Conservation (phyloP, 2,797 vertebrate genomes). For the Coranthus polyacanthus region DNA sequence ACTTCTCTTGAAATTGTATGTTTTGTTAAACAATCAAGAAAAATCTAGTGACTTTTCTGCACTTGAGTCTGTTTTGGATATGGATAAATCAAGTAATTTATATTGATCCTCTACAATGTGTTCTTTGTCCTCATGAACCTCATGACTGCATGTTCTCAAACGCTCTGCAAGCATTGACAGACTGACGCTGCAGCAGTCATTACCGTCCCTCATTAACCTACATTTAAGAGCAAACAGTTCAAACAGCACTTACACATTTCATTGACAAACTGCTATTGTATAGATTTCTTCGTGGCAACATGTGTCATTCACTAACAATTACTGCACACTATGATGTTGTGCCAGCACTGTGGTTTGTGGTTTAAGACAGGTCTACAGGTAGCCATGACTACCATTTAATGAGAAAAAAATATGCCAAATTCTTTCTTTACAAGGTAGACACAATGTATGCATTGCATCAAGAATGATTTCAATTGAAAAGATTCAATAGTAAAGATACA, state of each 20-base stretch:
- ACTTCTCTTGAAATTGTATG: too few species aligned
- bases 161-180: slow-evolving; percentile 1
- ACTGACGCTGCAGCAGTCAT: slow-evolving; percentile 5
- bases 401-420: too few species aligned
- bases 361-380: not conserved
- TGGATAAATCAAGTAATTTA: too few species aligned
- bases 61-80: too few species aligned
- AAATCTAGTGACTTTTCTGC: not conserved
- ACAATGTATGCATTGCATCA: not conserved
- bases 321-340: not conserved
- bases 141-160: not conserved
- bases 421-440: not conserved
- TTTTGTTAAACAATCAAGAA: too few species aligned
- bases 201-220: slow-evolving; percentile 50
- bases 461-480: not conserved
- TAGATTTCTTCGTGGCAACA: not conserved
- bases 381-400: too few species aligned
- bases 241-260: slow-evolving; percentile 1
- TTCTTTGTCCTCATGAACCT: too few species aligned
- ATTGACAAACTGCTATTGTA: not conserved
- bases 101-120: too few species aligned
- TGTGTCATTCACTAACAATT: not conserved
- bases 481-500: not conserved
- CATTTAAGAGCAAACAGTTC: slow-evolving; percentile 31
- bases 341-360: not conserved